phyloP scores from a whole-genome alignment of 2,888 invertebrate genomes.

The Acanthosoma haemorrhoidale region DNA sequence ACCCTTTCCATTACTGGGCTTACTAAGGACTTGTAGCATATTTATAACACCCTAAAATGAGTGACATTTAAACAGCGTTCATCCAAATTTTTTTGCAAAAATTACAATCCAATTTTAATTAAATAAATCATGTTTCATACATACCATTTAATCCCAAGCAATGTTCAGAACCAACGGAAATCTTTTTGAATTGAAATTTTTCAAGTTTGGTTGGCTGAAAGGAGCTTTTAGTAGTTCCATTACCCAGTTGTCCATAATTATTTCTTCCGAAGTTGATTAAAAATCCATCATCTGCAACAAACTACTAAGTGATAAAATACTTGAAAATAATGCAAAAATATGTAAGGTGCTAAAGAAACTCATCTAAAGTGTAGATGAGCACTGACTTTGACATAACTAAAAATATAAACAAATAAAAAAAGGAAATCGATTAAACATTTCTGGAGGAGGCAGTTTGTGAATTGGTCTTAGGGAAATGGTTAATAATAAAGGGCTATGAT shows the following conservation, averaged over 20 bases:
- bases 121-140: not conserved
- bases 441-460: no score
- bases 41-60: no score
- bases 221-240: constrained; percentile 41
- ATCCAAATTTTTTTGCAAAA: no score
- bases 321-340: not conserved
- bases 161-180: constrained; percentile 74
- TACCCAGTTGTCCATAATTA: constrained; percentile 71
- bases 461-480: no score
- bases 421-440: no score
- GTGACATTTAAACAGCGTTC: no score
- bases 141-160: constrained; percentile 57
- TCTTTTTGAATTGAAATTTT: constrained; percentile 46
- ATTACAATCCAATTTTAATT: no score
- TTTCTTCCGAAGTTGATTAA: constrained; percentile 76
- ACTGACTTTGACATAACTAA: not conserved
- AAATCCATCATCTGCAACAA: constrained; percentile 53
- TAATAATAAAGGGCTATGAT: no score
- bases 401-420: constrained; percentile 50
- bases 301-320: not conserved
- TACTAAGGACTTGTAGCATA: no score
- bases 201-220: constrained; percentile 40
- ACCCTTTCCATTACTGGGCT: no score
- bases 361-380: no score
- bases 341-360: no score